phyloP scores from a whole-genome alignment of 2,113 vertebrate genomes.

The Hippocampus zosterae region DNA sequence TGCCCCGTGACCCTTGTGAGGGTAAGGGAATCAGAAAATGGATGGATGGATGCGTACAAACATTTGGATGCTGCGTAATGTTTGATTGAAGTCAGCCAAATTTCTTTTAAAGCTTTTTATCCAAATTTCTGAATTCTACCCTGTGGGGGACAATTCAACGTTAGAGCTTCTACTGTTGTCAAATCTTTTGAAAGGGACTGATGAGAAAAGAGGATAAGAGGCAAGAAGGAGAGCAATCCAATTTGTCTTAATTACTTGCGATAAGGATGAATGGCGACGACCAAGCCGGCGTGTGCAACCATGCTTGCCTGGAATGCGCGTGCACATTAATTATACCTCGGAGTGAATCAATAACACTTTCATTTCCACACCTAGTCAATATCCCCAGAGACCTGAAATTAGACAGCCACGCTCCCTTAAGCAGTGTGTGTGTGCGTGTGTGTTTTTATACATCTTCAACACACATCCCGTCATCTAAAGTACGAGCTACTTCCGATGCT shows the following conservation, averaged over 20 bases:
- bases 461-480: constrained; percentile 6
- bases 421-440: neutral
- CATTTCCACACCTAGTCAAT: constrained; percentile 51
- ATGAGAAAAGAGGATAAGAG: constrained; percentile 3
- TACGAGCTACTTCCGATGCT: constrained; percentile 17
- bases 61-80: no score
- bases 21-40: no score
- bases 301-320: constrained; percentile 9
- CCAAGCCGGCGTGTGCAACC: neutral
- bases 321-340: constrained; percentile 63
- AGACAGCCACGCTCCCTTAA: constrained; percentile 35
- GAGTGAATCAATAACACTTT: constrained; percentile 54
- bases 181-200: constrained; percentile 18
- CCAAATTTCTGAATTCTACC: neutral
- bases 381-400: constrained; percentile 51
- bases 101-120: neutral
- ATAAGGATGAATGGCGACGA: constrained; percentile 42
- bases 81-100: neutral
- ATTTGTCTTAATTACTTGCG: constrained; percentile 49
- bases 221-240: constrained; percentile 28
- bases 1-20: no score
- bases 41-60: no score
- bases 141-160: neutral
- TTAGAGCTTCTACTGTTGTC: neutral
- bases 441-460: neutral